These are phyloP conservation scores for Malurus alboscapulatus DNA, from an alignment of 2,113 vertebrate species.

Conservation along the genomic window DNA sequence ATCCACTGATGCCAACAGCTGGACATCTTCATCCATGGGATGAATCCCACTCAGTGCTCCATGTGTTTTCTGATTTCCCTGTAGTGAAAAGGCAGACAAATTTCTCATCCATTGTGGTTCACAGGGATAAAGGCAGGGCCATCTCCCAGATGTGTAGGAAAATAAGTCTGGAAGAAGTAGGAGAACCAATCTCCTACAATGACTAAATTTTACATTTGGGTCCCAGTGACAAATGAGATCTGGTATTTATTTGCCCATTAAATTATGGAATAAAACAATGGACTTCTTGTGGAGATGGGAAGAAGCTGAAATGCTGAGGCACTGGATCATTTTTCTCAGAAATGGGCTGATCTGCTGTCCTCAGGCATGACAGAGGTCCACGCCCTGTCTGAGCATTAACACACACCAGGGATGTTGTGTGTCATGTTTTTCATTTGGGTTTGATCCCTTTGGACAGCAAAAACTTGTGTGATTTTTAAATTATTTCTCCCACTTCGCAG, in stretches of 20 bases:
- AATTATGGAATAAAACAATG: background rate
- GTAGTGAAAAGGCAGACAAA: too few species aligned
- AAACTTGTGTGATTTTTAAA: rapidly evolving
- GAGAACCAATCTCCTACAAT: background rate
- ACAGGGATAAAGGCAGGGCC: background rate
- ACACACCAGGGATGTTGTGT: background rate
- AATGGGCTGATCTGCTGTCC: background rate
- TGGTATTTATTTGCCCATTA: background rate
- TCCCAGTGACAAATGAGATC: background rate
- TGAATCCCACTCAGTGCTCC: too few species aligned
- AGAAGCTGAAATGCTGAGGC: background rate
- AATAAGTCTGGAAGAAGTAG: background rate
- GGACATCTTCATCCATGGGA: background rate
- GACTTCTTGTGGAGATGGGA: background rate
- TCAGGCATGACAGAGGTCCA: background rate
- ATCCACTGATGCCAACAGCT: background rate
- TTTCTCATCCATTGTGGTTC: rapidly evolving
- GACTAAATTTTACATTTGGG: background rate
- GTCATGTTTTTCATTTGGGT: rapidly evolving
- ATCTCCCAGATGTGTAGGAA: background rate
- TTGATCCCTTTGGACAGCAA: rapidly evolving
- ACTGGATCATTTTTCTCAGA: rapidly evolving
- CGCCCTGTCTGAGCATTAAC: background rate
- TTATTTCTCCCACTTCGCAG: background rate
- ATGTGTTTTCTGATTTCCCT: background rate